These are phyloP conservation scores for Mechanitis mazaeus DNA, from an alignment of 2,888 invertebrate genomes.

Conservation along the genomic window DNA sequence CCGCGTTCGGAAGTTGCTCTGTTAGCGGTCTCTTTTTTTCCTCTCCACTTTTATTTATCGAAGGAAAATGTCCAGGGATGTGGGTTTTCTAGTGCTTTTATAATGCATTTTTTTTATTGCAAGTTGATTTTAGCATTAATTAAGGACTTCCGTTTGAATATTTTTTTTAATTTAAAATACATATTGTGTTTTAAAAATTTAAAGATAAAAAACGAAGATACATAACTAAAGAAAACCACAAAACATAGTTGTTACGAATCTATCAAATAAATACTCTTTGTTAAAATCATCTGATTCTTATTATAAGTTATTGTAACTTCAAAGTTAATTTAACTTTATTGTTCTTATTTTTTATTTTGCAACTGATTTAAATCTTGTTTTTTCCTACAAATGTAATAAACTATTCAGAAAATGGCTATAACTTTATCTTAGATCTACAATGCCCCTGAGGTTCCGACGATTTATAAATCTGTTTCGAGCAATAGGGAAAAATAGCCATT, in stretches of 20 bases:
- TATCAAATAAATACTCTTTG: too few species aligned
- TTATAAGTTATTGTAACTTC: too few species aligned
- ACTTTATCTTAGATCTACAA: constrained; percentile 37
- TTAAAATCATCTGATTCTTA: too few species aligned
- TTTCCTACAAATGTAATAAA: constrained; percentile 17
- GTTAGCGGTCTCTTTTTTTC: constrained; percentile 72
- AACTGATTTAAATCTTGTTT: not conserved
- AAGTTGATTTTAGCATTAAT: not conserved
- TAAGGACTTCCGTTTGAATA: not conserved
- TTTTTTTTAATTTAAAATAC: too few species aligned
- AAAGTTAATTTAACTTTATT: too few species aligned
- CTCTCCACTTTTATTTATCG: constrained; percentile 65
- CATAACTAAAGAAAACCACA: too few species aligned
- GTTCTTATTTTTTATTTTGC: too few species aligned
- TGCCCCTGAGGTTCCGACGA: constrained; percentile 47
- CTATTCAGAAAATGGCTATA: constrained; percentile 20
- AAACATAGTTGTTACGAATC: too few species aligned
- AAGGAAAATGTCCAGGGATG: constrained; percentile 49
- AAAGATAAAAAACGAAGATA: too few species aligned
- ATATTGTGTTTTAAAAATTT: too few species aligned
- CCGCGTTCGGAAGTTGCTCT: constrained; percentile 71
- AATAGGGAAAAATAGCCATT: constrained; percentile 53
- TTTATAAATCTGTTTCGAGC: constrained; percentile 57
- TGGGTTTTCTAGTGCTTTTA: constrained; percentile 29
- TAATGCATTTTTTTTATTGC: not conserved